Base-by-base conservation (phyloP, 2,113 vertebrate genomes). In the Polypterus bichir region DNA sequence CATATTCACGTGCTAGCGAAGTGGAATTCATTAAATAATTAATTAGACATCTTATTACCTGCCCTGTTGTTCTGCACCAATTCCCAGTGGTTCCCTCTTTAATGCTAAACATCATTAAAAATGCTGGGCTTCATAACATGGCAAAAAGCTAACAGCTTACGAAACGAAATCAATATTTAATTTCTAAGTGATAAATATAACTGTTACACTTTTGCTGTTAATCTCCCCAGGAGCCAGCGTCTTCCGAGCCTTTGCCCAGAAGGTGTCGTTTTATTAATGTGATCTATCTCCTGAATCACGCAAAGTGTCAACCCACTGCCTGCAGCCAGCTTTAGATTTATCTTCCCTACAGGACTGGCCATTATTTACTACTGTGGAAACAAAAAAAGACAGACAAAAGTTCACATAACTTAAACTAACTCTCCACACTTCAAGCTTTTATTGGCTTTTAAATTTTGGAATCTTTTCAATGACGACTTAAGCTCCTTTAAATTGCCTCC, bases 121-220 rank as follows among this genome's bases (percentile, higher is more conserved):
- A 58, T 58, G 44, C 56, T 58, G 56, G 56, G 56, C 56, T 58
- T 58, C 56, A 58, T 58, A 58, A 58, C 56, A 6, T 45, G 56
- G 56, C 56, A 58, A 58, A 58, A 58, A 45, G 56, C 27, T 58
- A 58, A 58, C 56, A 58, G 56, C 11, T 5, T 58, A 45, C 10
- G 44, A 58, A 58, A 58, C 44, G 5, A 5, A 58, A 58, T 58
- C 56, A 58, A 58, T 58, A 58, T 58, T 58, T 58, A 58, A 58
- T 58, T 58, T 58, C 56, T 58, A 58, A 58, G 44, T 45, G 56
- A 58, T 58, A 58, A 58, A 58, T 58, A 58, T 7, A 58, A 58
- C 56, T 58, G 56, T 58, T 58, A 58, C 44, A 58, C 27, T 44
- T 58, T 44, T 58, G 56, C 44, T 4, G 56, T 58, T 45, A 57